A percentile compares a stretch with the other conserved stretches of the same genome.
Conservation (phyloP, 2,888 invertebrate genomes). For the Caenorhabditis angaria region DNA sequence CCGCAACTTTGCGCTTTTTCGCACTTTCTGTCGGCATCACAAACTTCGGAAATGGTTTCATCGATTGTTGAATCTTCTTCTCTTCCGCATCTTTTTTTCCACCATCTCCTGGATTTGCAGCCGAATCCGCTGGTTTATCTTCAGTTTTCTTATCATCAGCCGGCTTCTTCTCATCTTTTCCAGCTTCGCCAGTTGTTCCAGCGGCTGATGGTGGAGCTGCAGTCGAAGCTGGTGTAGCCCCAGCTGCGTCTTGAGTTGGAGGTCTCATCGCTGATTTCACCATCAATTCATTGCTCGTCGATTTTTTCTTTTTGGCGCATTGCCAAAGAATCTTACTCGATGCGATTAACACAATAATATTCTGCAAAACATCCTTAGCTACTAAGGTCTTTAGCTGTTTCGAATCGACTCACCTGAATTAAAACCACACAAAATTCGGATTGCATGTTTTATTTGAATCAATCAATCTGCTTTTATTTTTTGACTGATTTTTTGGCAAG, state of each 20-base stretch:
- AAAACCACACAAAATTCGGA: neutral
- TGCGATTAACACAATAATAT: neutral
- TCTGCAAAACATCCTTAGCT: conserved; percentile 2
- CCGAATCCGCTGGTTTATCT: neutral
- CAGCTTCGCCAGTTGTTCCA: neutral
- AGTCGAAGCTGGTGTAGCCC: too few relatives aligned
- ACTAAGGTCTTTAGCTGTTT: conserved; percentile 21
- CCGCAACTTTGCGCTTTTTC: conserved; percentile 28
- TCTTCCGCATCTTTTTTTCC: neutral
- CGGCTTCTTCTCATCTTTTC: neutral
- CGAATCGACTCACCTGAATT: conserved; percentile 20
- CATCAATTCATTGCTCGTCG: neutral
- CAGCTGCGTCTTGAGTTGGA: too few relatives aligned
- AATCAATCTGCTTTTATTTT: too few relatives aligned
- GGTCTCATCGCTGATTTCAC: neutral
- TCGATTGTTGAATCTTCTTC: conserved; percentile 8
- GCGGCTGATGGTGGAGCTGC: neutral
- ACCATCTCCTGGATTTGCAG: neutral
- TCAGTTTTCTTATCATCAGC: neutral
- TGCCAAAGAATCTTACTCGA: neutral
- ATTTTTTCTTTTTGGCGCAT: neutral
- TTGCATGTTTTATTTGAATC: conserved; percentile 2
- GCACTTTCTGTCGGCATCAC: conserved; percentile 32
- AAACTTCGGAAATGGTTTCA: conserved; percentile 2
- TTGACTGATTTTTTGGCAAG: too few relatives aligned